A percentile compares a stretch with the other conserved stretches of the same genome.
These are phyloP conservation scores for Steatornis caripensis DNA, from an alignment of 2,113 vertebrate genomes.

Conservation along the genomic window DNA sequence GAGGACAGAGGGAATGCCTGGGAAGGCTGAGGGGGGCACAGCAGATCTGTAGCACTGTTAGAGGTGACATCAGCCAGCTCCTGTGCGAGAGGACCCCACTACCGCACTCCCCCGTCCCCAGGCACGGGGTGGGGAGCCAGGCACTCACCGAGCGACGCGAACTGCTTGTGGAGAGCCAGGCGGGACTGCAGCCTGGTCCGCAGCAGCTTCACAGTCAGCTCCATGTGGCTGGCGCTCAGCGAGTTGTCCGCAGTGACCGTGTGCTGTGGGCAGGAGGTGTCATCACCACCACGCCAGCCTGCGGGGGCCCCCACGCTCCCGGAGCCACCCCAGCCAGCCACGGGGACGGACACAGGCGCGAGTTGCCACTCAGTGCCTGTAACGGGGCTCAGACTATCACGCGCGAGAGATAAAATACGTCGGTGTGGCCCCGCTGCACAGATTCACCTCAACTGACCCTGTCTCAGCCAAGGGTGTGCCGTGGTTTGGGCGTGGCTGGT, in stretches of 20 bases:
- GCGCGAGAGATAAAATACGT: fast-evolving
- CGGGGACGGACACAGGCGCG: fast-evolving
- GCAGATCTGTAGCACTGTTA: neutral
- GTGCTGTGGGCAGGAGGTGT: conserved; percentile 55
- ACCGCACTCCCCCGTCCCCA: fast-evolving
- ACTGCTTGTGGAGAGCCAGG: conserved; percentile 92
- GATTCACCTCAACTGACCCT: neutral
- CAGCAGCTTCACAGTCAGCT: conserved; percentile 90
- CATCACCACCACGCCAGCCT: neutral
- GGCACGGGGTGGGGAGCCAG: fast-evolving
- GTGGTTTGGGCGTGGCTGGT: neutral
- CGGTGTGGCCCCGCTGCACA: fast-evolving
- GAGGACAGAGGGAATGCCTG: too few species aligned
- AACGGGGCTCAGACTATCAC: neutral
- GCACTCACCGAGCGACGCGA: conserved; percentile 86
- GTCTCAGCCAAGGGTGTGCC: fast-evolving
- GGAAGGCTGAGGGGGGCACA: neutral
- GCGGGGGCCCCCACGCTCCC: fast-evolving
- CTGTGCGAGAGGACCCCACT: neutral
- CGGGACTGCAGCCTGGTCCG: conserved; percentile 87
- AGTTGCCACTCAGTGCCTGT: fast-evolving
- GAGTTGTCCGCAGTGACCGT: conserved; percentile 76
- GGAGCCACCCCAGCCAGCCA: neutral
- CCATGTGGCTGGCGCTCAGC: conserved; percentile 95
- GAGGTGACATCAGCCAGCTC: neutral